Evolutionary conservation across 2,113 vertebrate species (phyloP).

Genomic region (Microcebus lehilahytsara): DNA sequence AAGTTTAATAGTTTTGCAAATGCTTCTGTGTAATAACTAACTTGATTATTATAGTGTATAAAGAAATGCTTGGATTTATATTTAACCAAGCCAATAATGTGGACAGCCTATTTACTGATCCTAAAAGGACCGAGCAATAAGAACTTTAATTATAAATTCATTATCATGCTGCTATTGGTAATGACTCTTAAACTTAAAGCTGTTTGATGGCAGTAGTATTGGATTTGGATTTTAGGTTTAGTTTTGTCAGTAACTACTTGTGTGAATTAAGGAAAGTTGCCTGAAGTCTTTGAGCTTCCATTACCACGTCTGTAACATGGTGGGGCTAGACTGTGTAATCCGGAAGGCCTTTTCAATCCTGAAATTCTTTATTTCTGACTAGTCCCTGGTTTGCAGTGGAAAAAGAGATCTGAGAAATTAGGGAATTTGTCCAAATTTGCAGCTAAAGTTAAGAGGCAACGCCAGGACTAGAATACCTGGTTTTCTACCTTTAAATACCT

Average conservation of each 20-base stretch:
- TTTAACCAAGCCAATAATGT: neutral
- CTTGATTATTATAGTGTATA: neutral
- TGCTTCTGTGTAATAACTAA: neutral
- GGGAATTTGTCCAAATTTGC: neutral
- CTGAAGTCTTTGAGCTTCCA: neutral
- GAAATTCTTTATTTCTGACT: constrained; percentile 38
- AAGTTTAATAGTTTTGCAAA: neutral
- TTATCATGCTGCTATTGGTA: neutral
- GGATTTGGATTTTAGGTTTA: neutral
- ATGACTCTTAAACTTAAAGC: neutral
- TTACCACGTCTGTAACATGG: neutral
- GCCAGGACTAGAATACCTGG: neutral
- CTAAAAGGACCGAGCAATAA: neutral
- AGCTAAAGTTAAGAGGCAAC: neutral
- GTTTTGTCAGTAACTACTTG: neutral
- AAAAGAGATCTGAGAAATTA: constrained; percentile 22
- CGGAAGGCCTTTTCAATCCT: neutral
- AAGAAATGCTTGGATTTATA: neutral
- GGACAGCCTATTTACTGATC: neutral
- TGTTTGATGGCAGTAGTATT: neutral
- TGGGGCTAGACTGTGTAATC: neutral
- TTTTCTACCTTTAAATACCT: neutral
- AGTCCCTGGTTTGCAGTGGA: neutral
- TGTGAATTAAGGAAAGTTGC: neutral
- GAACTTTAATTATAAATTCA: neutral